phyloP scores from a whole-genome alignment of 2,888 invertebrate genomes.

The Lypha dubia region DNA sequence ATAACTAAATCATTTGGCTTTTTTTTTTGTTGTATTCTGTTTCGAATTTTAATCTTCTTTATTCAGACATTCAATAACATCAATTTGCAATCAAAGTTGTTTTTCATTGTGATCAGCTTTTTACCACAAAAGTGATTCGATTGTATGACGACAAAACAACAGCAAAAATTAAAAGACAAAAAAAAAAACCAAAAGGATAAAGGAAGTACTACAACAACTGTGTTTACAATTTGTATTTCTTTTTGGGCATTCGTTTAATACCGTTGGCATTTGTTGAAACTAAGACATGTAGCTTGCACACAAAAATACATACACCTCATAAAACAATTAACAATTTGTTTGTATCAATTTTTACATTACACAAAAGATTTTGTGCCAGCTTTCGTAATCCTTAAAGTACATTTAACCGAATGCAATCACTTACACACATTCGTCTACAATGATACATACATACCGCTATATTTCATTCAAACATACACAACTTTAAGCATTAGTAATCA shows the following conservation, averaged over 20 bases:
- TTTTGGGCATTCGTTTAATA: conserved; percentile 41
- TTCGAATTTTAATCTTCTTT: conserved; percentile 62
- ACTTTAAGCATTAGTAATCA: conserved; percentile 15
- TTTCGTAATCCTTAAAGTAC: conserved; percentile 70
- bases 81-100: conserved; percentile 73
- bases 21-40: conserved; percentile 2
- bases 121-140: conserved; percentile 66
- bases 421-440: conserved; percentile 1
- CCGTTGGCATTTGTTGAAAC: conserved; percentile 47
- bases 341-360: conserved; percentile 61
- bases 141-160: conserved; percentile 40
- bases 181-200: conserved; percentile 11
- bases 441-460: neutral
- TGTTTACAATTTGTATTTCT: conserved; percentile 51
- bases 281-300: conserved; percentile 30
- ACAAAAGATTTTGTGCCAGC: conserved; percentile 65
- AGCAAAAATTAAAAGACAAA: neutral
- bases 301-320: conserved; percentile 25
- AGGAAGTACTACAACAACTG: conserved; percentile 34
- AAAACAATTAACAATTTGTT: conserved; percentile 65
- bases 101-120: conserved; percentile 42
- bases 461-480: neutral
- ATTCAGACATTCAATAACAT: conserved; percentile 73
- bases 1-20: too few relatives aligned
- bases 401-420: conserved; percentile 50